Evolutionary conservation across 2,888 invertebrate genomes (phyloP), one percentile per base, ranked within the genome.

Genomic region (Drosophila rubida): DNA sequence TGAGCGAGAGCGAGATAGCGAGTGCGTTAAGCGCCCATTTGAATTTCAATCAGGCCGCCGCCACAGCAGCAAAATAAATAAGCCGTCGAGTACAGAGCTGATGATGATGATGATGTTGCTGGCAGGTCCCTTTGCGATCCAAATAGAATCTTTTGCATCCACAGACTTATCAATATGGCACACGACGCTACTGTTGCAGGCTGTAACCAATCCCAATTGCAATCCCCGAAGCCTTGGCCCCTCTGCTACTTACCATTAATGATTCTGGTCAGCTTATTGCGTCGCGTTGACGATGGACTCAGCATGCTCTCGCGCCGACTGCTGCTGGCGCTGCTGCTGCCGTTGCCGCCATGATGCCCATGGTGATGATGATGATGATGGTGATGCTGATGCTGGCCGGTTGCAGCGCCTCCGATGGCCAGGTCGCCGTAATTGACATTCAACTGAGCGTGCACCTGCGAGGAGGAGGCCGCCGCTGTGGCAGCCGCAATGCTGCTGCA

Each of bases 221-320:
- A 51, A 30, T 54, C 46, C 30, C 13, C 11, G 16, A 53, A 35
- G 30, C 46, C 37, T 42, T 11, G 27, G 19, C 42, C n/a, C 45
- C 27, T 27, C 23, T 14, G 14, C 22, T 35, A 91, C 94, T 94
- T 88, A 96, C 96, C 95, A 87, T 95, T 94, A 69, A 95, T 93
- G 70, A 95, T 95, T 71, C 96, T 93, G 87, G 95, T 95, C 42
- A 95, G 94, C 91, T 96, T 96, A 81, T 95, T 94, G 60, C 96
- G 93, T 30, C 96, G 93, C 4, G 96, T 96, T 14, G 95, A 95
- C 44, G 95, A 95, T 0, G 96, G 96, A 14, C 96, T 96, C 1
- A 95, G 94, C 55, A 95, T 92, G 75, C 95, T 95, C 90, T 94
- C 93, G 58, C 93, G 91, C 5, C 93, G 90, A 62, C 91, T 93